These are phyloP conservation scores for Ceratitis capitata DNA, from an alignment of 1,140 invertebrate genomes.

Conservation along the genomic window DNA sequence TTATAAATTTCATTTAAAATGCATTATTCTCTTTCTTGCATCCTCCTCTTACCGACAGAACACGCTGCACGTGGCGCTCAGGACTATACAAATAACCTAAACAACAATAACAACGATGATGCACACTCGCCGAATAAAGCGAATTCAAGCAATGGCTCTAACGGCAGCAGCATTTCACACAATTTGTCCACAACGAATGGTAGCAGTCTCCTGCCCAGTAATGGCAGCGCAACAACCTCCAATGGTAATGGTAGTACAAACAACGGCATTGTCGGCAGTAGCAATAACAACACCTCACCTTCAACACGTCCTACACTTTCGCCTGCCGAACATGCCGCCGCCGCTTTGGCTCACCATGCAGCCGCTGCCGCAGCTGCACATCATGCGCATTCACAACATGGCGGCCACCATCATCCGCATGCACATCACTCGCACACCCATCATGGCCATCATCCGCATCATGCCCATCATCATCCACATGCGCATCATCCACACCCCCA, in stretches of 20 bases:
- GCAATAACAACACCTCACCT: slow-evolving; percentile 26
- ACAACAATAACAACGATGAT: slow-evolving; percentile 48
- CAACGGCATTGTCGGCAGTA: slow-evolving; percentile 37
- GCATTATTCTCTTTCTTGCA: slow-evolving; percentile 4
- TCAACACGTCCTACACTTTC: slow-evolving; percentile 38
- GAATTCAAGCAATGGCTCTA: slow-evolving; percentile 42
- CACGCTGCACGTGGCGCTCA: slow-evolving; percentile 59
- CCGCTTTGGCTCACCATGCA: slow-evolving; percentile 47
- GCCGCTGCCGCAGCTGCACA: slow-evolving; percentile 45
- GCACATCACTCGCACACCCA: slow-evolving; percentile 48
- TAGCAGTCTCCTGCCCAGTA: neutral
- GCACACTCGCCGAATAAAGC: slow-evolving; percentile 58
- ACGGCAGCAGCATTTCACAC: slow-evolving; percentile 38
- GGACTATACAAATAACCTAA: slow-evolving; percentile 50
- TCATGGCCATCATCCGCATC: slow-evolving; percentile 46
- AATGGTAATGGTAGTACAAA: slow-evolving; percentile 42
- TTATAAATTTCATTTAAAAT: neutral
- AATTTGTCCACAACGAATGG: slow-evolving; percentile 39
- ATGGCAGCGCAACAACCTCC: slow-evolving; percentile 17
- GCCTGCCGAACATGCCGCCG: slow-evolving; percentile 45
- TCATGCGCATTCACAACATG: slow-evolving; percentile 44
- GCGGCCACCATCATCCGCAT: slow-evolving; percentile 52
- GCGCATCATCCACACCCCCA: slow-evolving; percentile 52
- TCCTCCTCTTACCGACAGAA: slow-evolving; percentile 47
- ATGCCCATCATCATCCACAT: slow-evolving; percentile 51